Base-by-base conservation (phyloP, 2,797 vertebrate species). In the Threskiornis aethiopicus region DNA sequence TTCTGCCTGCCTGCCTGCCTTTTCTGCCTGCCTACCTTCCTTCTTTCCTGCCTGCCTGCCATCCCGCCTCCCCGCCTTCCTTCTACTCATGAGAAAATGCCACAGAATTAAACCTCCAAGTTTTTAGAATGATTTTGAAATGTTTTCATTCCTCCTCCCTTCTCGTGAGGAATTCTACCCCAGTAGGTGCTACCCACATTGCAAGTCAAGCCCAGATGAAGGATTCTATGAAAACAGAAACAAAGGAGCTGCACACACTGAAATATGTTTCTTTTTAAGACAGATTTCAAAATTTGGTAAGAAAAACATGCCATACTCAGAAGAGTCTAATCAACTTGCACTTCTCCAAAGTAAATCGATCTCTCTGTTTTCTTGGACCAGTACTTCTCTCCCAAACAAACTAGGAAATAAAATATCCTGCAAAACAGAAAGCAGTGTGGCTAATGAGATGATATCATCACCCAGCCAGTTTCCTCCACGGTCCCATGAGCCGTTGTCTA, bases 321-420 rank as follows among this genome's bases (percentile, higher is more conserved):
- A 97, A 93, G 95, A 84, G 16, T 80, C 61, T 84, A 89, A 92
- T 80, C 85, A 93, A 77, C 52, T 58, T 93, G 78, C 73, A 67
- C 55, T 66, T 79, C 82, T 88, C 76, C 35, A 8, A 47, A 67
- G 51, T 77, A 95, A 93, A 90, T 82, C 0, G 8, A 85, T 66
- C 67, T 93, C 29, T 65, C n/a, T 86, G 51, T 95, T 96, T 89
- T 81, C 31, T 95, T 90, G 87, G 59, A 79, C 73, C 44, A 13
- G 16, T 51, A 42, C 41, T 52, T 70, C 17, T 75, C 41, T 96
- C 69, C 57, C 84, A 93, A 84, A 90, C 87, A 94, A 66, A 94
- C 62, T 25, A 57, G 77, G 67, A 84, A 95, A 96, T 76, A 90
- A 92, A 96, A 55, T 79, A 39, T 70, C 28, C 65, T 95, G 29